Conservation (phyloP, 2,888 invertebrate species). For the Ethmia dodecea region DNA sequence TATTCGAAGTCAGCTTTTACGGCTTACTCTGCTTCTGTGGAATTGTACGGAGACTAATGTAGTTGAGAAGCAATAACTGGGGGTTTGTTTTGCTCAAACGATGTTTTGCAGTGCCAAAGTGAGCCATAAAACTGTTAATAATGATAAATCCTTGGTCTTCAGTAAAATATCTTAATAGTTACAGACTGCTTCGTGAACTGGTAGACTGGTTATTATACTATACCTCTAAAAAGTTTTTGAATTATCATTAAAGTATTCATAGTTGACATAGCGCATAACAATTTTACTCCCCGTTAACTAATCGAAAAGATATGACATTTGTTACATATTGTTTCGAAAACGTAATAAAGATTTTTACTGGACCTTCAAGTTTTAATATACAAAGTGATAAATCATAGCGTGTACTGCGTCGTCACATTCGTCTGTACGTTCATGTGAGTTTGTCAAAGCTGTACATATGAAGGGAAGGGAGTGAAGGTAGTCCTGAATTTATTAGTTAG, state of each 20-base stretch:
- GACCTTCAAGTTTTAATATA: constrained; percentile 29
- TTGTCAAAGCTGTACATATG: constrained; percentile 48
- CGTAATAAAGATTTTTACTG: constrained; percentile 49
- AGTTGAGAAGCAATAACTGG: constrained; percentile 41
- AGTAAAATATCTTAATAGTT: constrained; percentile 65
- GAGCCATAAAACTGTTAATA: constrained; percentile 68
- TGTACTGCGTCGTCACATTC: constrained; percentile 5
- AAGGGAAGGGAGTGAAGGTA: constrained; percentile 25
- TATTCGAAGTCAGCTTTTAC: constrained; percentile 56
- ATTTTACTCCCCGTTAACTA: constrained; percentile 49
- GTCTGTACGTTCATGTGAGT: constrained; percentile 19
- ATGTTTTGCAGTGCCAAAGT: constrained; percentile 71
- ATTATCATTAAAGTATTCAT: constrained; percentile 47
- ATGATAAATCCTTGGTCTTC: constrained; percentile 58
- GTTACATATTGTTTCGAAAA: constrained; percentile 38
- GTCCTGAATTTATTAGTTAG: constrained; percentile 32
- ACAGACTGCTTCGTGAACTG: constrained; percentile 72
- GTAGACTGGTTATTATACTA: constrained; percentile 74
- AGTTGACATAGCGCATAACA: constrained; percentile 55
- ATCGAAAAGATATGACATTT: constrained; percentile 43
- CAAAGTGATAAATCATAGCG: constrained; percentile 12
- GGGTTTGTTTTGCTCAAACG: constrained; percentile 64
- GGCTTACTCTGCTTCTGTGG: constrained; percentile 72
- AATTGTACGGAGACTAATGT: constrained; percentile 27
- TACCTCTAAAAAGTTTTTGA: constrained; percentile 65